Conservation (phyloP, 23 tunicate species). For the Diplosoma virens region DNA sequence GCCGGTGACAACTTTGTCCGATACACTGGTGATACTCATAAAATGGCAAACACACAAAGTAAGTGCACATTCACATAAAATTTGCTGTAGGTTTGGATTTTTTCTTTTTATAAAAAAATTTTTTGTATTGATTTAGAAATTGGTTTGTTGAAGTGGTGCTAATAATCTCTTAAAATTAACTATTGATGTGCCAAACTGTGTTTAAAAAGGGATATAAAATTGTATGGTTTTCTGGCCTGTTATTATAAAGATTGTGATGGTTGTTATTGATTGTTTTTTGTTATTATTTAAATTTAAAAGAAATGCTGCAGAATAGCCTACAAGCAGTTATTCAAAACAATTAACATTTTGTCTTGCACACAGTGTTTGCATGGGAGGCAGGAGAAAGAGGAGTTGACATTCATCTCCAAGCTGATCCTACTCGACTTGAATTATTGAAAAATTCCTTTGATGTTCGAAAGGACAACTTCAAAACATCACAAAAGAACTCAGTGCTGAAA, state of each 20-base stretch:
- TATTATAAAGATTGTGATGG: no score
- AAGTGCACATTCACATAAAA: no score
- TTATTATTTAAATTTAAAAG: no score
- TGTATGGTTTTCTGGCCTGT: background rate
- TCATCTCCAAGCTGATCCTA: conserved; percentile 95
- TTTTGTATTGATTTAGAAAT: background rate
- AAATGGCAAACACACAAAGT: conserved; percentile 89
- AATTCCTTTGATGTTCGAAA: conserved; percentile 65
- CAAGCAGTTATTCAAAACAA: background rate
- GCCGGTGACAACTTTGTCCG: conserved; percentile 97
- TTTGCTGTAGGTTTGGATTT: background rate
- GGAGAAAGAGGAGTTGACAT: conserved; percentile 81
- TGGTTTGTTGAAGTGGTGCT: no score
- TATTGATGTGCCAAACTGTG: no score
- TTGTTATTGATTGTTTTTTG: no score
- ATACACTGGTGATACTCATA: conserved; percentile 73
- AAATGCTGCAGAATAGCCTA: background rate
- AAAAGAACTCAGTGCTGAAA: conserved; percentile 60
- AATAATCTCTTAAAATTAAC: background rate
- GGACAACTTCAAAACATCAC: conserved; percentile 66
- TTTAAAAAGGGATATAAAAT: no score
- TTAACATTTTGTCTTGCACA: no score
- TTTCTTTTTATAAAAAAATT: background rate
- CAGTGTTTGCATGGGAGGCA: conserved; percentile 98
- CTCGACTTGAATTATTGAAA: conserved; percentile 75